Evolutionary conservation across 1,140 invertebrate genomes (phyloP).

Genomic region (Trichomalopsis sarcophagae): DNA sequence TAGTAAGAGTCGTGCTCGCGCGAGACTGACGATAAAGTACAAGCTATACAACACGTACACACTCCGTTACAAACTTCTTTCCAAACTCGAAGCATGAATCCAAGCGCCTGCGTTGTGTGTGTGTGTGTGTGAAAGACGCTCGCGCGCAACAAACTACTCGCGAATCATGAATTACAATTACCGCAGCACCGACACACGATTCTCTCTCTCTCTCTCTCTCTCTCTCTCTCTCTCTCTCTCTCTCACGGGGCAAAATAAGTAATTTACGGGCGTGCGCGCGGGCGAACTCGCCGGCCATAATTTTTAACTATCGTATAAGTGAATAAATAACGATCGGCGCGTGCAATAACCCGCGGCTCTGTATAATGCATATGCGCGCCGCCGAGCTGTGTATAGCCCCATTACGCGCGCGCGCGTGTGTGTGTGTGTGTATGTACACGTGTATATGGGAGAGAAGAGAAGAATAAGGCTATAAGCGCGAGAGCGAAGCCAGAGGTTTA

Average conservation of each 20-base stretch:
- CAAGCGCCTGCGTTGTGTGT: background rate
- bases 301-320: slow-evolving; percentile 48
- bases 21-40: background rate
- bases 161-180: slow-evolving; percentile 10
- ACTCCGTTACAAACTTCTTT: background rate
- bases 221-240: too few species aligned
- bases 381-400: slow-evolving; percentile 17
- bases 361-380: slow-evolving; percentile 24
- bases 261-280: slow-evolving; percentile 5
- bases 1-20: background rate
- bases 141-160: background rate
- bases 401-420: background rate
- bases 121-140: background rate
- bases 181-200: background rate
- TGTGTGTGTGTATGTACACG: too few species aligned
- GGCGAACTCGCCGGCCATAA: slow-evolving; percentile 20
- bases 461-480: background rate
- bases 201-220: background rate
- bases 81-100: background rate
- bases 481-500: background rate
- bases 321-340: slow-evolving; percentile 50
- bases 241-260: slow-evolving; percentile 23
- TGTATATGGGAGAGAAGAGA: background rate
- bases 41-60: background rate
- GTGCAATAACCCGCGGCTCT: slow-evolving; percentile 33